Conservation (phyloP, 2,113 vertebrate species). For the Platanista minor region DNA sequence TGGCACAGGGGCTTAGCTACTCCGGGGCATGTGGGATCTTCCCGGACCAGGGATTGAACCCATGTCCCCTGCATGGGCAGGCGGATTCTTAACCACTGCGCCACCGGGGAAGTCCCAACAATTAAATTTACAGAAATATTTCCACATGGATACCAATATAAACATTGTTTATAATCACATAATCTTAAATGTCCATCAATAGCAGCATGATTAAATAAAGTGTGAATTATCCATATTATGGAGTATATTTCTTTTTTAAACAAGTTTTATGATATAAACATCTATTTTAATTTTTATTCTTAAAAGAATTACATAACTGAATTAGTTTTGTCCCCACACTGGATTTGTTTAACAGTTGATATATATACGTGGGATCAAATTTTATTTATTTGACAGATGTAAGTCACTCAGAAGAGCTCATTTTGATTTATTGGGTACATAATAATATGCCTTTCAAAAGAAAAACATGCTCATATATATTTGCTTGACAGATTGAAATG, state of each 20-base stretch:
- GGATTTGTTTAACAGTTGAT: not conserved
- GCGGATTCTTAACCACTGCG: too few relatives aligned
- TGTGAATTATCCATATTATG: not conserved
- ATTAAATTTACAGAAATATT: slow-evolving; percentile 23
- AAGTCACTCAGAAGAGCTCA: slow-evolving; percentile 49
- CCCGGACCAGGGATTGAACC: too few relatives aligned
- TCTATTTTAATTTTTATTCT: not conserved
- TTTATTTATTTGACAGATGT: slow-evolving; percentile 55
- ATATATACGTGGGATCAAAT: not conserved
- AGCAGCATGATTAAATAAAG: not conserved
- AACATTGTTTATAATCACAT: not conserved
- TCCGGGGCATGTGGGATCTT: too few relatives aligned
- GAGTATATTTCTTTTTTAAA: slow-evolving; percentile 5
- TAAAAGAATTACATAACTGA: not conserved
- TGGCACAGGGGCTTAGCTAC: too few relatives aligned
- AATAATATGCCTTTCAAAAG: slow-evolving; percentile 56
- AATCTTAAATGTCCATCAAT: not conserved
- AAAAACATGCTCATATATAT: slow-evolving; percentile 38
- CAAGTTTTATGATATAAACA: not conserved
- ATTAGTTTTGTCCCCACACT: slow-evolving; percentile 35
- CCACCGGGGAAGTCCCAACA: not conserved
- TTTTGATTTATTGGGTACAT: slow-evolving; percentile 39
- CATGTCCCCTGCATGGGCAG: too few relatives aligned
- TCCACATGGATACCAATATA: slow-evolving; percentile 3
- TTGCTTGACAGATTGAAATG: slow-evolving; percentile 65